These are phyloP conservation scores for Drosophila carrolli DNA, from an alignment of 1,140 invertebrate species.

Conservation along the genomic window DNA sequence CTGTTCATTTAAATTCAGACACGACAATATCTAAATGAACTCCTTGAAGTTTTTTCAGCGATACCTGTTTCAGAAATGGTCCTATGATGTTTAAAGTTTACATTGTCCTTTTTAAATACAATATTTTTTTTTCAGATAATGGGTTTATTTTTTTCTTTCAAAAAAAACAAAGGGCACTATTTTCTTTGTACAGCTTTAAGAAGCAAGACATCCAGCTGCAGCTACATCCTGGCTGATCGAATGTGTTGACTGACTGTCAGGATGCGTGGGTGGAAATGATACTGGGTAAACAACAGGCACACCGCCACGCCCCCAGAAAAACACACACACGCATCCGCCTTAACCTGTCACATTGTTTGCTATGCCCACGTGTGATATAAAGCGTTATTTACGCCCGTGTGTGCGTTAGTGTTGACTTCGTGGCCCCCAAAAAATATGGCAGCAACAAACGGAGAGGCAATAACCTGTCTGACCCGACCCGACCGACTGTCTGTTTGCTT, in stretches of 20 bases:
- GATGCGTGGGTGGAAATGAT: conserved; percentile 60
- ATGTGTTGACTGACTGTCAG: conserved; percentile 61
- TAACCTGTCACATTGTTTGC: conserved; percentile 39
- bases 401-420: conserved; percentile 30
- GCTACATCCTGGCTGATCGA: not conserved
- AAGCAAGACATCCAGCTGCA: not conserved
- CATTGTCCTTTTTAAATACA: too few relatives aligned
- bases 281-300: conserved; percentile 42
- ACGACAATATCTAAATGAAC: too few relatives aligned
- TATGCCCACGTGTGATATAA: conserved; percentile 68
- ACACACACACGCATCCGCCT: conserved; percentile 30
- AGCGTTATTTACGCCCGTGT: conserved; percentile 72
- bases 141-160: too few relatives aligned
- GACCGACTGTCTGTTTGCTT: conserved; percentile 24
- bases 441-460: conserved; percentile 30
- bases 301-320: conserved; percentile 15
- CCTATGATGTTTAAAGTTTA: too few relatives aligned
- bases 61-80: too few relatives aligned
- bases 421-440: conserved; percentile 10
- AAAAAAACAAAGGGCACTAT: not conserved
- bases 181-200: not conserved
- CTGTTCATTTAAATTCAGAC: too few relatives aligned
- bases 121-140: too few relatives aligned
- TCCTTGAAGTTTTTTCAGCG: too few relatives aligned
- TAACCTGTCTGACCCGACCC: conserved; percentile 44